These are phyloP conservation scores for Orchesella flavescens DNA, from an alignment of 2,888 invertebrate species.

Conservation along the genomic window DNA sequence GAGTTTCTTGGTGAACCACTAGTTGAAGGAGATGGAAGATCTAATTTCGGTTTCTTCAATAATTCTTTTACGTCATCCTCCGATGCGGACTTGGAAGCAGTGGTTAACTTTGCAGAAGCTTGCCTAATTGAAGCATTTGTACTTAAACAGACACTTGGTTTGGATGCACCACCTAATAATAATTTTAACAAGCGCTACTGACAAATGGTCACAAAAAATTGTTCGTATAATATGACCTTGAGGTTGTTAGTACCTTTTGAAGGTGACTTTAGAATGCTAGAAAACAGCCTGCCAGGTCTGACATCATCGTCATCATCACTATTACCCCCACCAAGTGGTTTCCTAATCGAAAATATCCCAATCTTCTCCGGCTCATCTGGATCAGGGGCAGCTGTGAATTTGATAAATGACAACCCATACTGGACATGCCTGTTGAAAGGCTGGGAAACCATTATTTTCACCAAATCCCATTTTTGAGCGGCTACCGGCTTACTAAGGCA, in stretches of 20 bases:
- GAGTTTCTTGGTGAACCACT: not conserved
- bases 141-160: not conserved
- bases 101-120: conserved; percentile 72
- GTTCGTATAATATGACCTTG: not conserved
- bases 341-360: conserved; percentile 57
- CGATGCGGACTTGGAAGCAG: conserved; percentile 65
- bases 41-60: conserved; percentile 68
- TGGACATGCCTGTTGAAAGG: conserved; percentile 87
- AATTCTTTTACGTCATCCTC: conserved; percentile 64
- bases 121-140: conserved; percentile 72
- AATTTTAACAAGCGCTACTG: not conserved
- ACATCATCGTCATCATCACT: conserved; percentile 76
- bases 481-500: conserved; percentile 78
- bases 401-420: conserved; percentile 88
- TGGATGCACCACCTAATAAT: not conserved
- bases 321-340: conserved; percentile 73
- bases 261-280: conserved; percentile 70
- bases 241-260: not conserved
- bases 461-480: conserved; percentile 85
- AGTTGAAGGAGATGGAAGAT: conserved; percentile 53
- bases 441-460: conserved; percentile 89
- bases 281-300: conserved; percentile 76
- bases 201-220: too few species aligned
- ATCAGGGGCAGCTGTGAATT: conserved; percentile 77
- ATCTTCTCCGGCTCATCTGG: conserved; percentile 66